A percentile compares a stretch with the other conserved stretches of the same genome.
Evolutionary conservation across 2,888 invertebrate genomes (phyloP).

Genomic region (Noctua comes): DNA sequence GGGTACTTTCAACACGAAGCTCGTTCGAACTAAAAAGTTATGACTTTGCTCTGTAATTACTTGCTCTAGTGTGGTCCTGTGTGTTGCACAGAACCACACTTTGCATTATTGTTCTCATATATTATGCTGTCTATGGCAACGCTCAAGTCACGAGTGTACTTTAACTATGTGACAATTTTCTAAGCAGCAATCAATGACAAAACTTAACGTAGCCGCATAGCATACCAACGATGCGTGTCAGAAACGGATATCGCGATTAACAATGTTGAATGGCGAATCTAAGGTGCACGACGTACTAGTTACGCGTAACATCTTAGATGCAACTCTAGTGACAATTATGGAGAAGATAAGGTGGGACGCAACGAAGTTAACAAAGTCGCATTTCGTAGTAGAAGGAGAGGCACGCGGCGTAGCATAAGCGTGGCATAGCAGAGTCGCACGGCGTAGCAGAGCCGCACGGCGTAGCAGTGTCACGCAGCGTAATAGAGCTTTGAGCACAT

Average conservation of each 20-base stretch:
- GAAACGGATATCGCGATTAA: not conserved
- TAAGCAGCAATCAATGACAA: not conserved
- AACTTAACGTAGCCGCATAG: not conserved
- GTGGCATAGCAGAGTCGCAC: not conserved
- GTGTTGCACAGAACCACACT: not conserved
- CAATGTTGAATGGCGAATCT: too few species aligned
- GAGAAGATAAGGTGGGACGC: not conserved
- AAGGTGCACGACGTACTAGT: not conserved
- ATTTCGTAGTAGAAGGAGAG: too few species aligned
- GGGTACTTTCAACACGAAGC: slow-evolving; percentile 31
- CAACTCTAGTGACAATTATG: not conserved
- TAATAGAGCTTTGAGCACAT: not conserved
- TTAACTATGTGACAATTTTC: too few species aligned
- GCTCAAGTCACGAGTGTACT: not conserved
- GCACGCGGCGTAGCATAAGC: not conserved
- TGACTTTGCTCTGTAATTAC: slow-evolving; percentile 46
- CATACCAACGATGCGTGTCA: not conserved
- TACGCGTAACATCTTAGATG: too few species aligned
- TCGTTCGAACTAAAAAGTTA: slow-evolving; percentile 44
- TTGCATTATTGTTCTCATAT: slow-evolving; percentile 2
- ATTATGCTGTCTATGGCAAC: not conserved
- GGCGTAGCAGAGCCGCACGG: too few species aligned
- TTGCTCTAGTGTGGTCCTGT: too few species aligned
- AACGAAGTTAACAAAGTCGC: not conserved
- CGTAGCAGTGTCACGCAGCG: not conserved